Percentiles rank a stretch among this genome's conserved stretches.
phyloP scores from a whole-genome alignment of 37 sponge, comb jelly and placozoan genomes.

The Dysidea cf. avara region DNA sequence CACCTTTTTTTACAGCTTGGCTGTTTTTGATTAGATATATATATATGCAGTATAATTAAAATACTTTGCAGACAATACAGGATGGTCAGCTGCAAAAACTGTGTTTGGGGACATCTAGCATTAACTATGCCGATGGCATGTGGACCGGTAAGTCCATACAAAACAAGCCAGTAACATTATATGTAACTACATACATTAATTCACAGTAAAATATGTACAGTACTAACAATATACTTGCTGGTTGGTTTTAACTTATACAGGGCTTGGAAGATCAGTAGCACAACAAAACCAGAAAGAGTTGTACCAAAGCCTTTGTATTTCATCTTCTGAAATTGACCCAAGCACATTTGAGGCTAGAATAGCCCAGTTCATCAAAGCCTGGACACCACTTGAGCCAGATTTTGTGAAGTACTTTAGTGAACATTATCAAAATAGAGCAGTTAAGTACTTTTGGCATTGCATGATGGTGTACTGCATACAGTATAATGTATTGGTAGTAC shows the following conservation, averaged over 20 bases:
- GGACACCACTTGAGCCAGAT: constrained; percentile 8
- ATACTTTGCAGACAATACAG: constrained; percentile 11
- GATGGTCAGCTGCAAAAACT: constrained; percentile 12
- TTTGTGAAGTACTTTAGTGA: constrained; percentile 18
- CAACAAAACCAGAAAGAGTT: constrained; percentile 10
- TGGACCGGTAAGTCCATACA: constrained; percentile 18
- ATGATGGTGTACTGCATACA: no score
- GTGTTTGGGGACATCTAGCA: constrained; percentile 17
- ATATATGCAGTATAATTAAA: no score
- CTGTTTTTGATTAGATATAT: no score
- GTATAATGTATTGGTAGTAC: no score
- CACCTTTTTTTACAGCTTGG: no score
- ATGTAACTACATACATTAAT: no score
- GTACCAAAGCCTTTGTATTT: constrained; percentile 12
- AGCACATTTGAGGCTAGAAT: constrained; percentile 12
- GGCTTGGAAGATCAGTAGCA: constrained; percentile 21
- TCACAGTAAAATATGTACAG: no score
- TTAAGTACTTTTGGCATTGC: no score
- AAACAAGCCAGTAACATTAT: no score
- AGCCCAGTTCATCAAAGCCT: neutral
- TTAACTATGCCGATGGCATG: constrained; percentile 14
- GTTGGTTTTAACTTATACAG: neutral
- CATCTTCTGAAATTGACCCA: neutral
- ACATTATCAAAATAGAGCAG: constrained; percentile 17
- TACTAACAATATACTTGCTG: neutral